A percentile compares a stretch with the other conserved stretches of the same genome.
Conservation (phyloP, 2,888 invertebrate species). For the Escarpia spicata region DNA sequence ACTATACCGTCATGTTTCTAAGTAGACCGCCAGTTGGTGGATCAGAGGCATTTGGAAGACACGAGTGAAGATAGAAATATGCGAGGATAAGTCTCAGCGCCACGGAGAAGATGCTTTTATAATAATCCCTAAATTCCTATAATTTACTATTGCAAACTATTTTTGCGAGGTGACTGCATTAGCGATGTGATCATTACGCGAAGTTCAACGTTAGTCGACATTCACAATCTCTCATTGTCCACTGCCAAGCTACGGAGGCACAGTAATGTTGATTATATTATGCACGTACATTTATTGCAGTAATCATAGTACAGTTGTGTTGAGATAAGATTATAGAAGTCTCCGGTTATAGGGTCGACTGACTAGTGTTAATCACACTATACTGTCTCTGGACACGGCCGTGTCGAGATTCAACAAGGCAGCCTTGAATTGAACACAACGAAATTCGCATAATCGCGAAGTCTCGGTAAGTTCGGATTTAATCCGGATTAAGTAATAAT, state of each 20-base stretch:
- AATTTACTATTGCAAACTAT: too few species aligned
- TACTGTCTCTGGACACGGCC: not conserved
- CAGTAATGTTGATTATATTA: not conserved
- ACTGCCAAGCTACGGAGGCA: not conserved
- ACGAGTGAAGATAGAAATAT: too few species aligned
- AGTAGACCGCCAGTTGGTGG: too few species aligned
- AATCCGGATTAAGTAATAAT: not conserved
- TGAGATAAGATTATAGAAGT: not conserved
- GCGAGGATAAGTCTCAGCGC: too few species aligned
- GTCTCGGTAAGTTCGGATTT: not conserved
- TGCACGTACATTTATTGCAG: not conserved
- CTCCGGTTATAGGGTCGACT: not conserved
- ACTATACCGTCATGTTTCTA: too few species aligned
- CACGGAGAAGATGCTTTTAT: too few species aligned
- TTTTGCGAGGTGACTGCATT: too few species aligned
- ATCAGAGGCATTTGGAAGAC: too few species aligned
- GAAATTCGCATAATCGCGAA: not conserved
- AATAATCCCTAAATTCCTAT: too few species aligned
- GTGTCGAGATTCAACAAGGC: not conserved
- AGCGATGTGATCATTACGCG: too few species aligned
- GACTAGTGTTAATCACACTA: not conserved
- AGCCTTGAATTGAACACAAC: not conserved
- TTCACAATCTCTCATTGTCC: not conserved
- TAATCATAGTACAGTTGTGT: not conserved
- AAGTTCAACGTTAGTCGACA: too few species aligned